Evolutionary conservation across 2,888 invertebrate species (phyloP).

Genomic region (Polydesmus complanatus): DNA sequence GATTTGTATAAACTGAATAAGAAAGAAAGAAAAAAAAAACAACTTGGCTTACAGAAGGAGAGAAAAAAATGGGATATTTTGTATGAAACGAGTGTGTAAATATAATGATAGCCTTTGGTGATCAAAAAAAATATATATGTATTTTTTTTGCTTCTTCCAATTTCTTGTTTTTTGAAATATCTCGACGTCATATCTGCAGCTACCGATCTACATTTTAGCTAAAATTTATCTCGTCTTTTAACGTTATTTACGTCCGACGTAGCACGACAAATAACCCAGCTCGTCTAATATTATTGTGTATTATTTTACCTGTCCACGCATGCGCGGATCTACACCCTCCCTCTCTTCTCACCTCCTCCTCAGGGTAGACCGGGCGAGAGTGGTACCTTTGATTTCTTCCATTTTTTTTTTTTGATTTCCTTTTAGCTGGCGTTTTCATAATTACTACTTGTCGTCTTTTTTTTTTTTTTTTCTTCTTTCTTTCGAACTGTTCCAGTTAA

Average conservation of each 20-base stretch:
- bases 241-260: background rate
- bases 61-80: no score
- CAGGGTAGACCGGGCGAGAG: no score
- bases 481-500: background rate
- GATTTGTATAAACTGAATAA: no score
- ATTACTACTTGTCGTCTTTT: background rate
- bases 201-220: background rate
- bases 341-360: background rate
- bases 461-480: background rate
- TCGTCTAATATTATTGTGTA: no score
- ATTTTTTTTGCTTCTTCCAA: background rate
- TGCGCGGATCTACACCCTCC: no score
- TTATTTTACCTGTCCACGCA: no score
- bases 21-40: no score
- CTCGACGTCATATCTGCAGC: background rate
- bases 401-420: background rate
- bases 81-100: no score
- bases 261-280: no score
- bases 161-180: background rate
- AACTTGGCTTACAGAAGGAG: no score
- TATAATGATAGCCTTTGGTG: background rate
- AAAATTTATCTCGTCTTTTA: background rate
- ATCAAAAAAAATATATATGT: background rate
- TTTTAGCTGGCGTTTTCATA: background rate
- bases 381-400: background rate